A percentile compares a stretch with the other conserved stretches of the same genome.
Conservation (phyloP, 1,140 invertebrate species). For the Portunus trituberculatus region DNA sequence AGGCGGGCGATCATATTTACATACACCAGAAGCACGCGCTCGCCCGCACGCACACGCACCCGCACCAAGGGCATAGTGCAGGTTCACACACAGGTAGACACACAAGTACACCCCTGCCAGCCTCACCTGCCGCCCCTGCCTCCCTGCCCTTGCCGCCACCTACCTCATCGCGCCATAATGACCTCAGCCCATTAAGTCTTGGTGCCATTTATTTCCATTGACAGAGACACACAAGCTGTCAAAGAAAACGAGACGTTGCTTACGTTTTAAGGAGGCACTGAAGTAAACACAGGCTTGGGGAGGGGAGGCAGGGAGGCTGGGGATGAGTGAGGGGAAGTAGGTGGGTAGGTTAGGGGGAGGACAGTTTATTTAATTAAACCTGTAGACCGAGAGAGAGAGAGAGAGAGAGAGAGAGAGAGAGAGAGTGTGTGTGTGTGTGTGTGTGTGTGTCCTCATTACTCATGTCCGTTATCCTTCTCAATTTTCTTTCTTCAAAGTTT, state of each 20-base stretch:
- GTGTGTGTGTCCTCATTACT: neutral
- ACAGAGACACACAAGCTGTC: constrained; percentile 8
- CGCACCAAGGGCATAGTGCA: neutral
- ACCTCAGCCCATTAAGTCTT: neutral
- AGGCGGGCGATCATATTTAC: too few relatives aligned
- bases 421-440: constrained; percentile 14
- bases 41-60: neutral
- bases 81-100: neutral
- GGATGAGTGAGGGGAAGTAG: neutral
- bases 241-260: constrained; percentile 21
- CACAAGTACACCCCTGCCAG: neutral
- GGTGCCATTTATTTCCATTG: constrained; percentile 12
- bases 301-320: neutral
- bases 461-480: neutral
- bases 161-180: neutral
- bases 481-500: neutral
- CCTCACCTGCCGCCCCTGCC: neutral
- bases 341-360: neutral
- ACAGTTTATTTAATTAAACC: neutral
- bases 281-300: neutral
- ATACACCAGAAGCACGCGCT: too few relatives aligned
- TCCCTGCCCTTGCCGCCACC: neutral
- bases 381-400: neutral
- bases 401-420: constrained; percentile 20
- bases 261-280: constrained; percentile 20